phyloP scores from a whole-genome alignment of 2,797 vertebrate species.

The Gallinago solitaria region DNA sequence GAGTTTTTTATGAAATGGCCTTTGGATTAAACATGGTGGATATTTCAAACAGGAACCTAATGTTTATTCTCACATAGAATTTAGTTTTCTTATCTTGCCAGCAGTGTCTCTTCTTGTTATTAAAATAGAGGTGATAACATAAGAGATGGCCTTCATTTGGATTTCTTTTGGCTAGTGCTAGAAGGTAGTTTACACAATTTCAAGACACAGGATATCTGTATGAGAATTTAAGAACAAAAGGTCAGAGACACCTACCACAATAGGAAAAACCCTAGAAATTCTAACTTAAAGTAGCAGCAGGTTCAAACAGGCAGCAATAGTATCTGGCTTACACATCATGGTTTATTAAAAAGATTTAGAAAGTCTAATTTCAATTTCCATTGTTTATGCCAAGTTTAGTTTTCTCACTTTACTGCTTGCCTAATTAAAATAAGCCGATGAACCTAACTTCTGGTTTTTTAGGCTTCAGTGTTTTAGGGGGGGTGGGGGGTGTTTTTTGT shows the following conservation, averaged over 20 bases:
- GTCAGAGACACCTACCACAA: not conserved
- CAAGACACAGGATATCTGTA: not conserved
- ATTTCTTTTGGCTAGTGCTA: not conserved
- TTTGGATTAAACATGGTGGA: not conserved
- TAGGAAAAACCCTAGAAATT: slow-evolving; percentile 29
- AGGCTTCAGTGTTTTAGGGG: not conserved
- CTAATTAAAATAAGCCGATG: not conserved
- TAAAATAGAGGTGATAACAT: slow-evolving; percentile 22
- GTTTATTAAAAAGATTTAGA: slow-evolving; percentile 57
- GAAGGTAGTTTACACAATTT: not conserved
- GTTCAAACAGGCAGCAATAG: not conserved
- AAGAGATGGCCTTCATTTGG: not conserved
- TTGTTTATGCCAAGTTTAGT: slow-evolving; percentile 19
- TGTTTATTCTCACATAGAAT: not conserved
- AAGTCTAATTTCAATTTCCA: slow-evolving; percentile 62
- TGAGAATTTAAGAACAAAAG: slow-evolving; percentile 22
- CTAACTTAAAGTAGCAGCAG: not conserved
- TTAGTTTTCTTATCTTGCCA: not conserved
- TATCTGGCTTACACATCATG: slow-evolving; percentile 34
- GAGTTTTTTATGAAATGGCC: not conserved
- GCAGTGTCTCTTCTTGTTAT: not conserved
- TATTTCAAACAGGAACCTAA: not conserved
- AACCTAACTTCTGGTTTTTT: not conserved
- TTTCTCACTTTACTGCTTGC: not conserved
- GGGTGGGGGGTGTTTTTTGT: accelerated